phyloP scores from a whole-genome alignment of 2,797 vertebrate genomes.

The Ciconia nigra region DNA sequence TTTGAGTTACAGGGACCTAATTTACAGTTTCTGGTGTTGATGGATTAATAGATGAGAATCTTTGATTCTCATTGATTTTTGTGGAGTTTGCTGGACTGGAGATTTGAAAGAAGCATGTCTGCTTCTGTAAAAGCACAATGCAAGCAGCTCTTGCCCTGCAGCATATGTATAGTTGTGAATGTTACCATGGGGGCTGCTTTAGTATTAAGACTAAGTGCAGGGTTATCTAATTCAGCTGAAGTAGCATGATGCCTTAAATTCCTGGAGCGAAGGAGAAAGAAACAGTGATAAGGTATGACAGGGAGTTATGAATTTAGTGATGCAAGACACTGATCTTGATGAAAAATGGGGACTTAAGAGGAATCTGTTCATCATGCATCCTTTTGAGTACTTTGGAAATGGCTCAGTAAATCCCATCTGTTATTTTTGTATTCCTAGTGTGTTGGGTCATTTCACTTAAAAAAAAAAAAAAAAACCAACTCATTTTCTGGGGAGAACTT shows the following conservation, averaged over 20 bases:
- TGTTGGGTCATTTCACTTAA: background rate
- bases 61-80: background rate
- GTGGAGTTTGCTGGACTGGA: background rate
- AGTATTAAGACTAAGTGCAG: background rate
- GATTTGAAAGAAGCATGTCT: background rate
- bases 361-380: background rate
- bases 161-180: background rate
- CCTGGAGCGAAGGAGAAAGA: background rate
- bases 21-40: background rate
- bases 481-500: background rate
- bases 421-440: background rate
- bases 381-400: background rate
- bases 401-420: background rate
- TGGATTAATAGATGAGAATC: background rate
- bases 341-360: background rate
- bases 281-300: background rate
- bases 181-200: background rate
- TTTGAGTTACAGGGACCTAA: background rate
- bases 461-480: background rate
- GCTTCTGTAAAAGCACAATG: background rate
- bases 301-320: background rate
- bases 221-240: background rate
- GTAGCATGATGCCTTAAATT: rapidly evolving
- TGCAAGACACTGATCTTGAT: background rate
- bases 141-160: background rate